A percentile compares a stretch with the other conserved stretches of the same genome.
phyloP scores from a whole-genome alignment of 2,113 vertebrate genomes.

The Gasterosteus aculeatus region DNA sequence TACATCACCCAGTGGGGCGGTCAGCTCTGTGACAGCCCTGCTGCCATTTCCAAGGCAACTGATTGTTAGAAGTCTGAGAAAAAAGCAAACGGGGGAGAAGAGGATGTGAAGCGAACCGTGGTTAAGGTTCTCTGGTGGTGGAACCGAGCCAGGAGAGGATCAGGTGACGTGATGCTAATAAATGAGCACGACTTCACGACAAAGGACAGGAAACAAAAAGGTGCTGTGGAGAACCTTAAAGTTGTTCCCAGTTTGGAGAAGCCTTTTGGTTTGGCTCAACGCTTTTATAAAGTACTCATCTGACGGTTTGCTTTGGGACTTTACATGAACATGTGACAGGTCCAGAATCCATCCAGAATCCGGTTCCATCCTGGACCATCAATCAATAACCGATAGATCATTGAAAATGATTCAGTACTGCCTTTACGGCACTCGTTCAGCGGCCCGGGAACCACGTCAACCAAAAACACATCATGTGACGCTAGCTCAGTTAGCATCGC shows the following conservation, averaged over 20 bases:
- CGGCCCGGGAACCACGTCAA: background rate
- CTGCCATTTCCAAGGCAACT: background rate
- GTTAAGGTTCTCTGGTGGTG: slow-evolving; percentile 3
- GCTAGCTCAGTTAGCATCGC: too few relatives aligned
- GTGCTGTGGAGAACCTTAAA: too few relatives aligned
- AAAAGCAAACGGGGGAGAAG: background rate
- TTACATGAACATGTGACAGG: background rate
- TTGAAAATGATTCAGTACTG: background rate
- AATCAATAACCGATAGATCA: too few relatives aligned
- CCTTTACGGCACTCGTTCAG: background rate
- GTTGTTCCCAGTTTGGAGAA: background rate
- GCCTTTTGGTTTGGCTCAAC: background rate
- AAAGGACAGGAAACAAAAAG: background rate
- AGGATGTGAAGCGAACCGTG: background rate
- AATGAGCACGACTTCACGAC: slow-evolving; percentile 1
- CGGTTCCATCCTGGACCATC: too few relatives aligned
- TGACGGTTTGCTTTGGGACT: background rate
- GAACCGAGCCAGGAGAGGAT: background rate
- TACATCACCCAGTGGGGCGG: background rate
- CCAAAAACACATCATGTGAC: too few relatives aligned
- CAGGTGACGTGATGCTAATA: slow-evolving; percentile 19
- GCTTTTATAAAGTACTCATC: background rate
- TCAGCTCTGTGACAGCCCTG: slow-evolving; percentile 4
- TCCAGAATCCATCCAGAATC: background rate
- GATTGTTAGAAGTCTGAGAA: slow-evolving; percentile 8